Conservation (phyloP, 2,888 invertebrate species). For the Limnephilus rhombicus region DNA sequence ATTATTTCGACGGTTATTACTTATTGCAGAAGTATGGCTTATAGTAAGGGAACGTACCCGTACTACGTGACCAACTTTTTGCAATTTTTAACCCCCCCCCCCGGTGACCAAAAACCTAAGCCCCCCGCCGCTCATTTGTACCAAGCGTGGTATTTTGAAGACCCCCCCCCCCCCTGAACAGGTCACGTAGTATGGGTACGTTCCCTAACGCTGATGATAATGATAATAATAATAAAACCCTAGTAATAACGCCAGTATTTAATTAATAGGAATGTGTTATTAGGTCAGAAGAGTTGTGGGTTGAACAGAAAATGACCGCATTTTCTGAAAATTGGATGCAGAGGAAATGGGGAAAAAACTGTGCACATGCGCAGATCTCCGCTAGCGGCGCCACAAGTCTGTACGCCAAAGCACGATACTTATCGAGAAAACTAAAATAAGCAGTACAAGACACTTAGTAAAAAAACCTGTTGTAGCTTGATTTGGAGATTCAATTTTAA, state of each 20-base stretch:
- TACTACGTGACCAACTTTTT: no score
- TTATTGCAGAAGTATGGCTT: not conserved
- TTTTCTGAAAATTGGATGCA: constrained; percentile 20
- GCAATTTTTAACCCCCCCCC: no score
- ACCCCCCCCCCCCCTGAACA: no score
- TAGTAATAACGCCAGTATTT: not conserved
- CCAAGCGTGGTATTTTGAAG: no score
- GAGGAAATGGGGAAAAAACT: constrained; percentile 18
- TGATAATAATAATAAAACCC: no score
- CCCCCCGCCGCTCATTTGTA: no score
- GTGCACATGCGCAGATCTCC: constrained; percentile 31
- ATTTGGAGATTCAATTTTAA: not conserved
- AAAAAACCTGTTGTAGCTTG: not conserved
- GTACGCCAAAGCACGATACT: not conserved
- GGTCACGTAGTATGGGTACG: no score
- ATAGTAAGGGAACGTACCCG: no score
- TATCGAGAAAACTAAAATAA: not conserved
- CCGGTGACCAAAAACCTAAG: no score
- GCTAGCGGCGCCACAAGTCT: constrained; percentile 21
- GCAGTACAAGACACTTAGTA: not conserved
- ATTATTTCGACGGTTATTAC: not conserved
- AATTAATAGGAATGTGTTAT: not conserved
- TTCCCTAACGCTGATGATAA: not conserved
- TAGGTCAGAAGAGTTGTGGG: not conserved
- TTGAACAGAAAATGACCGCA: constrained; percentile 5